phyloP scores from a whole-genome alignment of 2,797 vertebrate genomes.

The Serranus cabrilla region DNA sequence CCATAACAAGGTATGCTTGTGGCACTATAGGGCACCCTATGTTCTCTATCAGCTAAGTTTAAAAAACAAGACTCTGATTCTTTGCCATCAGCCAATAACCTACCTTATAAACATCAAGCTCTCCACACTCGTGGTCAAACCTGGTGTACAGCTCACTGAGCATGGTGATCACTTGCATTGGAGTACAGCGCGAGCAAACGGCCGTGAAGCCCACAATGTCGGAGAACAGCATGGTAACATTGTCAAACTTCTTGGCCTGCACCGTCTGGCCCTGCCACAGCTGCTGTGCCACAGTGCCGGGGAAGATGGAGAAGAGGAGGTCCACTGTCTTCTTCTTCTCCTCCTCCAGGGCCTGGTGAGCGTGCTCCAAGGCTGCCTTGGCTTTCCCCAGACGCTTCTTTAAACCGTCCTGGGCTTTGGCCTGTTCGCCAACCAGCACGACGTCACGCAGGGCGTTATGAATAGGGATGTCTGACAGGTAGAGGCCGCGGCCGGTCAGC shows the following conservation, averaged over 20 bases:
- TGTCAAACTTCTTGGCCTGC: constrained; percentile 95
- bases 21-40: too few species aligned
- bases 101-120: constrained; percentile 98
- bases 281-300: constrained; percentile 95
- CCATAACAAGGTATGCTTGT: too few species aligned
- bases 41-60: too few species aligned
- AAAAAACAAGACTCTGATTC: too few species aligned
- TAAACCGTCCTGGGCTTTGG: constrained; percentile 96
- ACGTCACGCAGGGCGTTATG: constrained; percentile 97
- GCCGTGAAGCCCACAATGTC: constrained; percentile 99
- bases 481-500: constrained; percentile 95
- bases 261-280: constrained; percentile 97
- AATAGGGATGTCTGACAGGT: constrained; percentile 98
- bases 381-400: constrained; percentile 98
- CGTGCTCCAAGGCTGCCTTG: constrained; percentile 94
- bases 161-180: constrained; percentile 99
- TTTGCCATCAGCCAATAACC: constrained; percentile 12
- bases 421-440: constrained; percentile 97
- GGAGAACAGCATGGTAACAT: constrained; percentile 97
- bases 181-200: constrained; percentile 94
- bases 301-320: constrained; percentile 97
- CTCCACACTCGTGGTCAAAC: constrained; percentile 96
- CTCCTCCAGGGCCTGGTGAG: constrained; percentile 96
- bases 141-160: constrained; percentile 96
- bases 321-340: constrained; percentile 98